These are phyloP conservation scores for Dicaeum eximium DNA, from an alignment of 2,113 vertebrate species.

Conservation along the genomic window DNA sequence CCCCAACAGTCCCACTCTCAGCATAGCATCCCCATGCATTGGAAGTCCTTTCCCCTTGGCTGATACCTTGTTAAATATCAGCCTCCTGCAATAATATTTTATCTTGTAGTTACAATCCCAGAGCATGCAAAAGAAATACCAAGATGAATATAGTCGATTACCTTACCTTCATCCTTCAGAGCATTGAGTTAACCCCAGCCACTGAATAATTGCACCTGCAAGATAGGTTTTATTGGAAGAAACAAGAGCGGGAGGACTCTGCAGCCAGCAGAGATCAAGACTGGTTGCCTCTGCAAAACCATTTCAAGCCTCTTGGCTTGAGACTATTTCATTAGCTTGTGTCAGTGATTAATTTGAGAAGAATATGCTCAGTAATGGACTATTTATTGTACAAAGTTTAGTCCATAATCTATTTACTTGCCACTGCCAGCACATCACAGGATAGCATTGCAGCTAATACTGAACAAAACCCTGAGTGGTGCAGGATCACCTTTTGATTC, in stretches of 20 bases:
- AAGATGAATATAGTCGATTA: constrained; percentile 56
- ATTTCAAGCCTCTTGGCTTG: not conserved
- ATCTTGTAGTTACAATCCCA: constrained; percentile 15
- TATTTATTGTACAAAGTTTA: not conserved
- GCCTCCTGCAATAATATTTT: not conserved
- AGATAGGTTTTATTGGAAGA: constrained; percentile 11
- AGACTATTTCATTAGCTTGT: not conserved
- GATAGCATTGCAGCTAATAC: not conserved
- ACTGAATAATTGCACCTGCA: constrained; percentile 31
- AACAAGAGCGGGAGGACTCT: not conserved
- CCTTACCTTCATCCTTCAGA: constrained; percentile 49
- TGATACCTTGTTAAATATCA: not conserved
- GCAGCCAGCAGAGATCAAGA: not conserved
- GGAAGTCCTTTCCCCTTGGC: not conserved
- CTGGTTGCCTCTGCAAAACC: not conserved
- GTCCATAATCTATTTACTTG: not conserved
- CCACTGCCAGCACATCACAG: not conserved
- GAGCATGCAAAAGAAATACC: not conserved
- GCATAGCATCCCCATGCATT: not conserved
- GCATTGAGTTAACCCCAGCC: not conserved
- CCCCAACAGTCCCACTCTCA: not conserved
- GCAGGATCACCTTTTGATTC: not conserved
- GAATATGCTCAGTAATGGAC: not conserved
- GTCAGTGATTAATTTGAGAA: not conserved
- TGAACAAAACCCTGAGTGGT: not conserved